Evolutionary conservation across 2,113 vertebrate species (phyloP).

Genomic region (Centrocercus urophasianus): DNA sequence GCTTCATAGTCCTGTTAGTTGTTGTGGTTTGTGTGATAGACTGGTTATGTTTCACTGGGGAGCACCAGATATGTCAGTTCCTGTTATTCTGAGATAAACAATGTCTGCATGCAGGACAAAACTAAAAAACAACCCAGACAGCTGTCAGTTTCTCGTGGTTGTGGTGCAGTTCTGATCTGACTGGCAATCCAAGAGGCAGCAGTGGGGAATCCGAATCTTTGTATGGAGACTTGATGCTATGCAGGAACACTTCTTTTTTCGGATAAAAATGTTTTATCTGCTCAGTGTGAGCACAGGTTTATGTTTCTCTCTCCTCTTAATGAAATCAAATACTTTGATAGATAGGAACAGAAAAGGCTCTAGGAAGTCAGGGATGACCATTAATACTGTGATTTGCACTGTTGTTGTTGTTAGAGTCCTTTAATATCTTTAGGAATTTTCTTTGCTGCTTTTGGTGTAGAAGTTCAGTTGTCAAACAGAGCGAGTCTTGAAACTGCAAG

Average conservation of each 20-base stretch:
- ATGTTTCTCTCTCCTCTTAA: background rate
- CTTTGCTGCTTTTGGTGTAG: background rate
- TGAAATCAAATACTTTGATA: background rate
- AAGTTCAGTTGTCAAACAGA: background rate
- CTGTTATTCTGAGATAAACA: background rate
- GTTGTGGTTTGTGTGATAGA: background rate
- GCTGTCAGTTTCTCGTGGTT: background rate
- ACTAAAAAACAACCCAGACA: background rate
- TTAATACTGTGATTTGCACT: background rate
- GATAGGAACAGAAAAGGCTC: background rate
- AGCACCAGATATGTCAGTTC: background rate
- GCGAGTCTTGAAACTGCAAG: background rate
- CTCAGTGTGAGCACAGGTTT: rapidly evolving
- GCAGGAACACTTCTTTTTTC: background rate
- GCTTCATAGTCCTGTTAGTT: background rate
- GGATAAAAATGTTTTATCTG: background rate
- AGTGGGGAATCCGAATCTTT: background rate
- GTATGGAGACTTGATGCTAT: background rate
- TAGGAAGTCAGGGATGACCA: background rate
- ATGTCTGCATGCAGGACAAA: background rate
- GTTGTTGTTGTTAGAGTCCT: background rate
- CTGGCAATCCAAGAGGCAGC: background rate
- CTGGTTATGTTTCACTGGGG: background rate
- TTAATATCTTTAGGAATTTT: background rate
- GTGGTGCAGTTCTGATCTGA: background rate